A percentile compares a stretch with the other conserved stretches of the same genome.
Evolutionary conservation across 1,140 invertebrate species (phyloP).

Genomic region (Macrostomum lignano): DNA sequence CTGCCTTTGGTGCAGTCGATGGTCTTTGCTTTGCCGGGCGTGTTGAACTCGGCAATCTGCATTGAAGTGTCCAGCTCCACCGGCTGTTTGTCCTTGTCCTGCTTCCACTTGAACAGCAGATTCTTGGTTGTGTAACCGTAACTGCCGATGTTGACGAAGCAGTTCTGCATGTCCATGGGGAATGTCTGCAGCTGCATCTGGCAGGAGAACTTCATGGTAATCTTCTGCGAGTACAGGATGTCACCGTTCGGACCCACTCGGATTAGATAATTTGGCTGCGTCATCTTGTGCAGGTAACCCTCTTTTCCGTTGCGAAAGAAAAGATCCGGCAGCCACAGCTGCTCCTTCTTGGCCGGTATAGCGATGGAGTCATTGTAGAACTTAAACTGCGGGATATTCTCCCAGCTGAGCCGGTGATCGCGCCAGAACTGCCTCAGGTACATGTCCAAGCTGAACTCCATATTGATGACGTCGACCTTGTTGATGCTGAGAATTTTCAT

Average conservation of each 20-base stretch:
- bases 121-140: conserved; percentile 7
- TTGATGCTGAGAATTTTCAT: conserved; percentile 4
- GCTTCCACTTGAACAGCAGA: conserved; percentile 5
- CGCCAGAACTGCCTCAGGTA: conserved; percentile 6
- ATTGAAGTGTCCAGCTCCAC: conserved; percentile 5
- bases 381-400: conserved; percentile 31
- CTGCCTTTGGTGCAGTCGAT: conserved; percentile 5
- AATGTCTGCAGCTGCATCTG: conserved; percentile 8
- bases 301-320: conserved; percentile 40
- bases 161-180: conserved; percentile 9
- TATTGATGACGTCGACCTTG: background rate
- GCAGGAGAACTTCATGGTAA: conserved; percentile 7
- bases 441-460: conserved; percentile 6
- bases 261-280: conserved; percentile 38
- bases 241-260: conserved; percentile 35
- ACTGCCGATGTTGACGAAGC: conserved; percentile 7
- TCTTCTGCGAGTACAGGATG: conserved; percentile 31
- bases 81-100: background rate
- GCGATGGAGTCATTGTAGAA: conserved; percentile 29
- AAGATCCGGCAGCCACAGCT: conserved; percentile 37
- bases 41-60: conserved; percentile 6
- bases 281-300: conserved; percentile 18
- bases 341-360: conserved; percentile 10
- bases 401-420: conserved; percentile 5
- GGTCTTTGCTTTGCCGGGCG: background rate